phyloP scores from a whole-genome alignment of 2,113 vertebrate species.

The Pluvianellus socialis region DNA sequence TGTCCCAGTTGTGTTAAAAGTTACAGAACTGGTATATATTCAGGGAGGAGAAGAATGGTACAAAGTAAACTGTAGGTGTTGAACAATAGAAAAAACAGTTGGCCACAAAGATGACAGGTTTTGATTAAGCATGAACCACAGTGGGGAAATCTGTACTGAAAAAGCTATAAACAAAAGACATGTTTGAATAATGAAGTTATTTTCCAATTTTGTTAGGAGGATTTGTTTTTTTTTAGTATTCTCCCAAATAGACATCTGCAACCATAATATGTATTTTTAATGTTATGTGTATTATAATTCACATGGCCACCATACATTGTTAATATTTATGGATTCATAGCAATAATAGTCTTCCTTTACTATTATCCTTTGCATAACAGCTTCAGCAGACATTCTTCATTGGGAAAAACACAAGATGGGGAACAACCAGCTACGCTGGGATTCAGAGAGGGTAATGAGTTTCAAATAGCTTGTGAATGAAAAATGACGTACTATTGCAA shows the following conservation, averaged over 20 bases:
- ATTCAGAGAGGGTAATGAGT: background rate
- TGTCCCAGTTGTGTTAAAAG: background rate
- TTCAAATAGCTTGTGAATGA: background rate
- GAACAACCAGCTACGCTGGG: background rate
- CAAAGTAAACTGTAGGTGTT: background rate
- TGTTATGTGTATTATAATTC: background rate
- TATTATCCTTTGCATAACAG: background rate
- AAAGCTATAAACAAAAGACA: background rate
- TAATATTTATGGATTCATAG: background rate
- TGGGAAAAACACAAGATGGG: background rate
- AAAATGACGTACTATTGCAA: background rate
- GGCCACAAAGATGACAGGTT: background rate
- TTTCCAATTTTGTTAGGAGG: background rate
- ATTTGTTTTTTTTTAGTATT: background rate
- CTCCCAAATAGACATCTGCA: background rate
- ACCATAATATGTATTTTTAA: background rate
- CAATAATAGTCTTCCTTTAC: background rate
- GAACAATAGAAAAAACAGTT: background rate
- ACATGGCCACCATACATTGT: background rate
- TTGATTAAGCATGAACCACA: background rate
- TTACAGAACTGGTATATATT: background rate
- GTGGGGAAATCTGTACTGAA: background rate
- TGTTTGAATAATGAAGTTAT: background rate
- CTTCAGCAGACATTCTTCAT: background rate
- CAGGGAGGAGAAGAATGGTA: background rate